A percentile compares a stretch with the other conserved stretches of the same genome.
Conservation (phyloP, 2,797 vertebrate species). For the Orientallactaga sibirica region DNA sequence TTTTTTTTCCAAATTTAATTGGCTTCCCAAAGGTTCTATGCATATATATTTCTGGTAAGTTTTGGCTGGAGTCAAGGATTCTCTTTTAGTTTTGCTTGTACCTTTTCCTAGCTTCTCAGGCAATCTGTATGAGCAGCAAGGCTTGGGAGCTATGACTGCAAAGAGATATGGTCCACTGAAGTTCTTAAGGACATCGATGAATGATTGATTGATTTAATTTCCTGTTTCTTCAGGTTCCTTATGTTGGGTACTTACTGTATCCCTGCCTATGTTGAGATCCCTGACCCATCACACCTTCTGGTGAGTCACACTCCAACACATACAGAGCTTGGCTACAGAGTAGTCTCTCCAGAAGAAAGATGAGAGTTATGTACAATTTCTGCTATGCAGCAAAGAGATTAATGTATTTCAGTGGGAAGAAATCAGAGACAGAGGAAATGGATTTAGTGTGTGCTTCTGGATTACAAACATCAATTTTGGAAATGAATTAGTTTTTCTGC, state of each 20-base stretch:
- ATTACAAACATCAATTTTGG: constrained; percentile 58
- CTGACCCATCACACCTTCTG: background rate
- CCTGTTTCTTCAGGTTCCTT: background rate
- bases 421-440: constrained; percentile 40
- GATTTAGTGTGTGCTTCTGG: constrained; percentile 55
- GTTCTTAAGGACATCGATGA: background rate
- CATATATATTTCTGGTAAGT: background rate
- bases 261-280: background rate
- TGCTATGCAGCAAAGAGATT: constrained; percentile 47
- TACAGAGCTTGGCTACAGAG: background rate
- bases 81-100: constrained; percentile 19
- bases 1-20: background rate
- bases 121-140: background rate
- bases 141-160: background rate
- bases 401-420: constrained; percentile 60
- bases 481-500: constrained; percentile 71
- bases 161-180: background rate
- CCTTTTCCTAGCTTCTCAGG: constrained; percentile 5
- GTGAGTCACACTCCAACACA: background rate
- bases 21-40: background rate
- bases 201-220: background rate
- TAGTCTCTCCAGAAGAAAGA: constrained; percentile 42
- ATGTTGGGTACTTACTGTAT: background rate
- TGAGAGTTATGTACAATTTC: background rate
- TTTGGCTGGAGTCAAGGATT: background rate